Percentiles rank a stretch among this genome's conserved stretches.
These are phyloP conservation scores for Monodelphis domestica DNA, from an alignment of 2,797 vertebrate species.

Conservation along the genomic window DNA sequence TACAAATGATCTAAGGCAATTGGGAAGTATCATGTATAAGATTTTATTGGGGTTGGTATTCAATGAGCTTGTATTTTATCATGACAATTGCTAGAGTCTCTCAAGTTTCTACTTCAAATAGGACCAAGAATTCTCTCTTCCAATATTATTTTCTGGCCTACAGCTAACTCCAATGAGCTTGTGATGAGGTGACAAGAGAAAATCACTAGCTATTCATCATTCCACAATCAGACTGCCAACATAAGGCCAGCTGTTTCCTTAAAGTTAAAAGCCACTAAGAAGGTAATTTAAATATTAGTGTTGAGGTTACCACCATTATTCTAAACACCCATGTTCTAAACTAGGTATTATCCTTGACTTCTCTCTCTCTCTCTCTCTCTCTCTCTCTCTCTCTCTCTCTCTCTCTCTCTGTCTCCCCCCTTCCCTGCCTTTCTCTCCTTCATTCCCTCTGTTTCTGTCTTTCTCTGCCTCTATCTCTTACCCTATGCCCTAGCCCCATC, in stretches of 20 bases:
- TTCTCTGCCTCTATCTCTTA: background rate
- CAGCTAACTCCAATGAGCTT: conserved; percentile 38
- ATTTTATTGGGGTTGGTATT: conserved; percentile 57
- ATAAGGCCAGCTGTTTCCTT: conserved; percentile 22
- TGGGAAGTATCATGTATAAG: conserved; percentile 40
- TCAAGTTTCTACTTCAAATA: conserved; percentile 53
- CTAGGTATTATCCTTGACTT: background rate
- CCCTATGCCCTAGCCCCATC: background rate
- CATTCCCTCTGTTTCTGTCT: too few relatives aligned
- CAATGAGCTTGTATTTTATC: conserved; percentile 54
- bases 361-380: too few relatives aligned
- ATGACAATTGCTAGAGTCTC: conserved; percentile 44
- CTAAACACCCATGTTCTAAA: rapidly evolving
- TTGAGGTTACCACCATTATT: background rate
- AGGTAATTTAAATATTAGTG: conserved; percentile 34
- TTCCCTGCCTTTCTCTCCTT: too few relatives aligned
- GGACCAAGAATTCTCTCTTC: conserved; percentile 43
- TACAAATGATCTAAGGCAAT: conserved; percentile 58
- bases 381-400: too few relatives aligned
- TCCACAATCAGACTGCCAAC: conserved; percentile 22
- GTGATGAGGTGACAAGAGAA: conserved; percentile 50
- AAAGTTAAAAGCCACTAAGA: conserved; percentile 1
- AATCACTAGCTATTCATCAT: conserved; percentile 22
- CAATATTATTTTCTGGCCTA: conserved; percentile 51
- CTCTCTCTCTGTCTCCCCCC: background rate